These are phyloP conservation scores for Eleginops maclovinus DNA, from an alignment of 2,113 vertebrate genomes.

Conservation along the genomic window DNA sequence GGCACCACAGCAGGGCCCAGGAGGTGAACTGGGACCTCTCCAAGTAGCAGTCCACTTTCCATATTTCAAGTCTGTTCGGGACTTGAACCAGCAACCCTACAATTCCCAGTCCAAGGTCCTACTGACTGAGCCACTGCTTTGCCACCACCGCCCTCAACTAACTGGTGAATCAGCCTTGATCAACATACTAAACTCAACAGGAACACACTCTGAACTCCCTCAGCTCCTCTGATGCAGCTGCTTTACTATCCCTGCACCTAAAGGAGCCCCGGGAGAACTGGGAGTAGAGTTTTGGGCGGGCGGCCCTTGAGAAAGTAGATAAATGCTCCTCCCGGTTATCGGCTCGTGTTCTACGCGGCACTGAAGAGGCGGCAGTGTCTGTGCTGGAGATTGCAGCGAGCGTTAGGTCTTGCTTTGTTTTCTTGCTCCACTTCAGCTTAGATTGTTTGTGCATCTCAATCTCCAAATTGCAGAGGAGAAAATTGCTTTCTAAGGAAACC, in stretches of 20 bases:
- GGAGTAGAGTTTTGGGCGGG: neutral
- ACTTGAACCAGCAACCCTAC: no score
- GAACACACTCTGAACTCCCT: conserved; percentile 13
- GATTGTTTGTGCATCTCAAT: conserved; percentile 29
- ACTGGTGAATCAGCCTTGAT: neutral
- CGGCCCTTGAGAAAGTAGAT: neutral
- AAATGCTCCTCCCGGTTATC: conserved; percentile 2
- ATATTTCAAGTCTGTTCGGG: no score
- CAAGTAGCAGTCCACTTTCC: no score
- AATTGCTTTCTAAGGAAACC: conserved; percentile 45
- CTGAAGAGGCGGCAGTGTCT: neutral
- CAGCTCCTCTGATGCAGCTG: conserved; percentile 1
- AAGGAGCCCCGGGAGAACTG: conserved; percentile 26
- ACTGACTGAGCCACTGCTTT: no score
- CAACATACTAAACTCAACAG: conserved; percentile 1
- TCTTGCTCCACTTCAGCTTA: conserved; percentile 17
- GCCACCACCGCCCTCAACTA: no score
- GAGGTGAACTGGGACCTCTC: no score
- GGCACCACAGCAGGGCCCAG: no score
- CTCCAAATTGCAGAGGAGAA: conserved; percentile 41
- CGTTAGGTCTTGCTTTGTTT: conserved; percentile 16
- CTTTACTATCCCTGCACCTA: conserved; percentile 35
- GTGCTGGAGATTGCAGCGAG: neutral
- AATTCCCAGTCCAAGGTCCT: no score
- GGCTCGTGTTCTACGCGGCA: neutral